Percentiles rank a stretch among this genome's conserved stretches.
Evolutionary conservation across 1,140 invertebrate species (phyloP).

Genomic region (Orius insidiosus): DNA sequence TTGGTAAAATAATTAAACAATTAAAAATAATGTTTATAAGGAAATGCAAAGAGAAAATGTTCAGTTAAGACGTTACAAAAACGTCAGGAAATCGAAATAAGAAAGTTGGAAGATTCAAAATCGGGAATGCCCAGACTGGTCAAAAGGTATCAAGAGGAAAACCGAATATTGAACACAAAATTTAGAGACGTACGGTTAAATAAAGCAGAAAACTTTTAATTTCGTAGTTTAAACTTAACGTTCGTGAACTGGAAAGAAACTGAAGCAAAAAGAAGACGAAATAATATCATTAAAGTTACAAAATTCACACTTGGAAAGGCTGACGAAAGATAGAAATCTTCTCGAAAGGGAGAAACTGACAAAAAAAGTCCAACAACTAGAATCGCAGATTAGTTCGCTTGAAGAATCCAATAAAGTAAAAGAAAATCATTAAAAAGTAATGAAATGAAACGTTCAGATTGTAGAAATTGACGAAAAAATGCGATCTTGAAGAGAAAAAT

Average conservation of each 20-base stretch:
- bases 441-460: slow-evolving; percentile 35
- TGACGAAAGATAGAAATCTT: slow-evolving; percentile 52
- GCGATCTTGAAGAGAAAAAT: slow-evolving; percentile 48
- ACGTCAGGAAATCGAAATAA: too few relatives aligned
- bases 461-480: slow-evolving; percentile 27
- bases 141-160: too few relatives aligned
- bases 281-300: slow-evolving; percentile 35
- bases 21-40: too few relatives aligned
- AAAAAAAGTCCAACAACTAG: slow-evolving; percentile 41
- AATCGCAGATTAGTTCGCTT: slow-evolving; percentile 20
- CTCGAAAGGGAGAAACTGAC: slow-evolving; percentile 51
- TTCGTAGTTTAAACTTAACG: slow-evolving; percentile 14
- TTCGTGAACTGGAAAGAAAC: slow-evolving; percentile 13
- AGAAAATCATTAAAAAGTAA: slow-evolving; percentile 45
- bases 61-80: too few relatives aligned
- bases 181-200: too few relatives aligned
- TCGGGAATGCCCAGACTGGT: too few relatives aligned
- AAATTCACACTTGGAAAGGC: slow-evolving; percentile 41
- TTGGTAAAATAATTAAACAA: too few relatives aligned
- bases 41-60: too few relatives aligned
- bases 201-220: too few relatives aligned
- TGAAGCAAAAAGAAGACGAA: slow-evolving; percentile 15
- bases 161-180: too few relatives aligned
- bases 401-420: slow-evolving; percentile 20
- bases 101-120: too few relatives aligned